A percentile compares a stretch with the other conserved stretches of the same genome.
Evolutionary conservation across 1,140 invertebrate species (phyloP).

Genomic region (Aphelinus atriplicis): DNA sequence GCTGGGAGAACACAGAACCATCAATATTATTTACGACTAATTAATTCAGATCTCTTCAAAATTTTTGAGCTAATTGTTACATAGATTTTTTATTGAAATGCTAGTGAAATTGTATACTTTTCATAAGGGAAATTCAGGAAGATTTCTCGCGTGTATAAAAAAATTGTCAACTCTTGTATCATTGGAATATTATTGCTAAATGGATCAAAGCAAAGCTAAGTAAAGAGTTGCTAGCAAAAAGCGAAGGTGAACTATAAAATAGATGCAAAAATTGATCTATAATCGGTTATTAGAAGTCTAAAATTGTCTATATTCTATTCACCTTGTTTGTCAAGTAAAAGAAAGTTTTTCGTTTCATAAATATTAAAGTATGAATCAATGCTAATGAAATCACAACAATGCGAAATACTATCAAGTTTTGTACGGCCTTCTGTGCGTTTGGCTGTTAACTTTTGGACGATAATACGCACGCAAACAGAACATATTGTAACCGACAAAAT

Average conservation of each 20-base stretch:
- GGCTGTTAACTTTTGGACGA: conserved; percentile 24
- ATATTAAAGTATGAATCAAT: conserved; percentile 29
- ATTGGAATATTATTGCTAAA: conserved; percentile 32
- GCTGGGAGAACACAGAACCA: conserved; percentile 30
- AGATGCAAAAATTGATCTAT: conserved; percentile 27
- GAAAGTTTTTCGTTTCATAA: conserved; percentile 16
- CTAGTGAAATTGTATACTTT: no score
- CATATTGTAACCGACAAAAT: conserved; percentile 29
- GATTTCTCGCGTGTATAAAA: conserved; percentile 8
- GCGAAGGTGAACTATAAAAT: conserved; percentile 28
- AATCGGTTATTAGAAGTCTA: not conserved
- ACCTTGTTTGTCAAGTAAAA: no score
- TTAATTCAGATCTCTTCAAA: no score
- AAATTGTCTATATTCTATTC: no score
- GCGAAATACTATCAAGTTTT: conserved; percentile 40
- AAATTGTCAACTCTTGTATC: conserved; percentile 9
- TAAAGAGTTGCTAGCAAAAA: conserved; percentile 39
- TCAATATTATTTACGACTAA: no score
- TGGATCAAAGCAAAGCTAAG: conserved; percentile 37
- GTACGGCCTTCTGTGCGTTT: conserved; percentile 31
- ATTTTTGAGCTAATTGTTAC: no score
- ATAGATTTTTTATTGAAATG: no score
- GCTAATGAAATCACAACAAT: conserved; percentile 38
- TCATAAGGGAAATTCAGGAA: not conserved
- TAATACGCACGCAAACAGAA: conserved; percentile 30